Evolutionary conservation across 2,888 invertebrate genomes (phyloP), one percentile per base, ranked within the genome.

Genomic region (Frankliniella intonsa): DNA sequence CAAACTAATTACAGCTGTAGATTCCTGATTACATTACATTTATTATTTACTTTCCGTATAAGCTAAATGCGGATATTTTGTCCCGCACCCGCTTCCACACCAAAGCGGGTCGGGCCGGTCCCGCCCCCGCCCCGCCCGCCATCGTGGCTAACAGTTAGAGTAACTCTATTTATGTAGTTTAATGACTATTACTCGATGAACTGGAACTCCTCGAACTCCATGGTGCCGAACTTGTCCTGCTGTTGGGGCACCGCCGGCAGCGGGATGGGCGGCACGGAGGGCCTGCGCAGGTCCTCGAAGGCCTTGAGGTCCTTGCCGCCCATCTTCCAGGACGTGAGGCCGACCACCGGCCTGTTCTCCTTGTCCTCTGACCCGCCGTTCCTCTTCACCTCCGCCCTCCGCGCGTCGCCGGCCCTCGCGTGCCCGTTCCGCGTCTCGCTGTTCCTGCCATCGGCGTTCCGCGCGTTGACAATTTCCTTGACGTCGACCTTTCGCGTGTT

Each of bases 171-270:
- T 19, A 55, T 55, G 14, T 19, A 55, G 11, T 62, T 76, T 76
- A 76, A 25, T 76, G 69, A 76, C 69, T 76, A 25, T 22, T 22
- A 76, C 22, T 76, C 69, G 69, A 76, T 76, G 69, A 76, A 76
- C 69, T 76, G 69, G 25, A 76, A 76, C 69, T 76, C 69, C 9
- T 76, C 69, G 25, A 76, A 76, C 69, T 76, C 69, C 69, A 76
- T 76, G 25, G 25, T 25, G 22, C 69, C 69, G 69, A 76, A 76
- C 69, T 76, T 76, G 9, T 76, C 69, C 69, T 22, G 69, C 69
- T 76, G 69, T 25, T 22, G 69, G 38, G 38, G 38, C 38, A 38
- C 38, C 38, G 38, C 38, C 38, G 38, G 38, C 38, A 38, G 38
- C 69, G 25, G 69, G 22, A 25, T 25, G 69, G 69, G 69, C 25